Conservation (phyloP, 92 coral and sea anemone species). For the Siderastrea siderea region DNA sequence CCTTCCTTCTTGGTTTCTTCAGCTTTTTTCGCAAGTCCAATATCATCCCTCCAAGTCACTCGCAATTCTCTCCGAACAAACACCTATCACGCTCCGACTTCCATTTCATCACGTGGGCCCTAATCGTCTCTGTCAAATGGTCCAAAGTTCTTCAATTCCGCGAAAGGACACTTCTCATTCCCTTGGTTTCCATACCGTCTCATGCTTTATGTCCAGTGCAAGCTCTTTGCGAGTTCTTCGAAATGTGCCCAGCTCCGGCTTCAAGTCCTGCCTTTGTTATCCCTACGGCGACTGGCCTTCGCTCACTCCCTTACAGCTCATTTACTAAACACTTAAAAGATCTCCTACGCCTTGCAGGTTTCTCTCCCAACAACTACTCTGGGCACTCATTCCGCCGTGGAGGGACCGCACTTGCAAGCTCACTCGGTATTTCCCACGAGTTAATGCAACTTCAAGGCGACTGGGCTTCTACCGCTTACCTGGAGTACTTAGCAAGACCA, state of each 20-base stretch:
- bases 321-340: conserved; percentile 28
- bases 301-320: conserved; percentile 26
- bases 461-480: conserved; percentile 17
- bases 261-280: conserved; percentile 31
- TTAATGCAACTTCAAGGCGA: conserved; percentile 53
- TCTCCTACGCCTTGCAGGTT: conserved; percentile 5
- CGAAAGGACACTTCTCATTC: conserved; percentile 20
- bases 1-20: background rate
- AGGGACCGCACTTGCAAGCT: conserved; percentile 52
- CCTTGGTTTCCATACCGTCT: too few relatives aligned
- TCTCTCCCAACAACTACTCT: conserved; percentile 27
- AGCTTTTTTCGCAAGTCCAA: conserved; percentile 1
- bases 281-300: background rate
- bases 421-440: conserved; percentile 37
- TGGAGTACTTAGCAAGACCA: too few relatives aligned
- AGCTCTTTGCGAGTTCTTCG: conserved; percentile 37
- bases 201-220: conserved; percentile 41
- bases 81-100: conserved; percentile 1
- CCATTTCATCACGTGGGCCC: background rate
- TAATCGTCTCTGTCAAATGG: background rate
- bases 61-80: background rate
- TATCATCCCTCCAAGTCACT: background rate
- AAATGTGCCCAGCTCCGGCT: conserved; percentile 1
- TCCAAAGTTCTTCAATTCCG: conserved; percentile 21
- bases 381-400: conserved; percentile 53